Conservation (phyloP, 2,888 invertebrate species). For the Hyalella azteca region DNA sequence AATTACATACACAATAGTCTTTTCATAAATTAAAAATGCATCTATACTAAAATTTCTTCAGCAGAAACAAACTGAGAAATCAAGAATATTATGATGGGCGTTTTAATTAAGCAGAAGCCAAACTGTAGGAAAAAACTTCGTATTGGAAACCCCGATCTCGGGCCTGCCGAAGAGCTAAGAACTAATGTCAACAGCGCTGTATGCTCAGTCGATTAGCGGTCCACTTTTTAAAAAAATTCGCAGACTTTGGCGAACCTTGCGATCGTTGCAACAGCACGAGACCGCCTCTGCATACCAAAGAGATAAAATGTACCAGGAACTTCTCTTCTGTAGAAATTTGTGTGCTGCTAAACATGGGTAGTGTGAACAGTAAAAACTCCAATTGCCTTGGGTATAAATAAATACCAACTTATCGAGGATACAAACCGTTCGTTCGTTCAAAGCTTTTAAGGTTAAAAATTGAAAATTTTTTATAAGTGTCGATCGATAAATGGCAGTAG, state of each 20-base stretch:
- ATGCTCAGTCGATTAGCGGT: neutral
- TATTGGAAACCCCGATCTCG: neutral
- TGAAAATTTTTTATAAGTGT: too few relatives aligned
- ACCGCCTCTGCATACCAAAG: neutral
- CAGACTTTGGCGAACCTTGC: neutral
- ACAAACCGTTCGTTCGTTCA: too few relatives aligned
- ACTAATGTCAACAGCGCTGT: neutral
- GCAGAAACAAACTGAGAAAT: neutral
- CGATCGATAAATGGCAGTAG: too few relatives aligned
- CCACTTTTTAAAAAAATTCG: neutral
- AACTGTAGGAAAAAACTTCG: neutral
- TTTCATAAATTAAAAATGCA: neutral
- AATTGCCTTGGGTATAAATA: too few relatives aligned
- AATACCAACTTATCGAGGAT: too few relatives aligned
- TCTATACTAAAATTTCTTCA: neutral
- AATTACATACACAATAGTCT: neutral
- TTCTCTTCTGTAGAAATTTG: neutral
- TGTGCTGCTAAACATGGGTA: neutral
- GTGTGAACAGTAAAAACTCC: neutral
- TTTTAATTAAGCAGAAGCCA: neutral
- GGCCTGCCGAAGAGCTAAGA: neutral
- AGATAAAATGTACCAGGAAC: neutral
- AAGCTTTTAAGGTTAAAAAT: too few relatives aligned
- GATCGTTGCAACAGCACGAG: neutral
- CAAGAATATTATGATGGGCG: neutral